phyloP scores from a whole-genome alignment of 2,113 vertebrate species.

The Halcyon senegalensis region DNA sequence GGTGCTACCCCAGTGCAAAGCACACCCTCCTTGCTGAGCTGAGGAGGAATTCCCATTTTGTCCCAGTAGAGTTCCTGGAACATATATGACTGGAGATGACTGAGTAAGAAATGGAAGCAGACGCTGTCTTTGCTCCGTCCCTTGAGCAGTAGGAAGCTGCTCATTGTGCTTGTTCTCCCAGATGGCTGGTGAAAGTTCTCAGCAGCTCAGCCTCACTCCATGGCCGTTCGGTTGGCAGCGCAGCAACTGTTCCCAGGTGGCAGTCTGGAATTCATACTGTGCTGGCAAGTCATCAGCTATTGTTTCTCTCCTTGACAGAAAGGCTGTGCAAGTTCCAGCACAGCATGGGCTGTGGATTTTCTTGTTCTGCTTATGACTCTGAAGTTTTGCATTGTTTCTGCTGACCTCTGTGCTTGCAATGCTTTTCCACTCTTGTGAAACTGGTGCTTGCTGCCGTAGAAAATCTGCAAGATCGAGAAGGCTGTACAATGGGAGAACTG shows the following conservation, averaged over 20 bases:
- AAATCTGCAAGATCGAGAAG: background rate
- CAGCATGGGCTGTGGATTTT: background rate
- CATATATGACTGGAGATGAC: rapidly evolving
- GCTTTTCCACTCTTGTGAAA: background rate
- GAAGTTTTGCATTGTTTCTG: slow-evolving; percentile 8
- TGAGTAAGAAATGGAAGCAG: rapidly evolving
- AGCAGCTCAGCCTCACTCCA: background rate
- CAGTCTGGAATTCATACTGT: background rate
- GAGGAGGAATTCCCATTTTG: background rate
- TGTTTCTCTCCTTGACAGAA: background rate
- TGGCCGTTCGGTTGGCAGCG: background rate
- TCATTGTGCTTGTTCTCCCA: rapidly evolving
- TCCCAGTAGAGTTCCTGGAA: background rate
- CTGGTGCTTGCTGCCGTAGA: background rate
- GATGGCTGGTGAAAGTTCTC: background rate
- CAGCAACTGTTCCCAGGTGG: background rate
- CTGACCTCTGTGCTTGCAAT: background rate
- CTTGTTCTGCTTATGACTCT: background rate
- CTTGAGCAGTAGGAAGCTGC: rapidly evolving
- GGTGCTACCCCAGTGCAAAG: rapidly evolving
- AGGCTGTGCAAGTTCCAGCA: background rate
- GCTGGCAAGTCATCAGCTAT: background rate
- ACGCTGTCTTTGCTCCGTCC: rapidly evolving
- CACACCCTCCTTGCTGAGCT: background rate
- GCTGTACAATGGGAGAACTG: background rate